A percentile compares a stretch with the other conserved stretches of the same genome.
Conservation (phyloP, 2,113 vertebrate species). For the Acrocephalus kingi region DNA sequence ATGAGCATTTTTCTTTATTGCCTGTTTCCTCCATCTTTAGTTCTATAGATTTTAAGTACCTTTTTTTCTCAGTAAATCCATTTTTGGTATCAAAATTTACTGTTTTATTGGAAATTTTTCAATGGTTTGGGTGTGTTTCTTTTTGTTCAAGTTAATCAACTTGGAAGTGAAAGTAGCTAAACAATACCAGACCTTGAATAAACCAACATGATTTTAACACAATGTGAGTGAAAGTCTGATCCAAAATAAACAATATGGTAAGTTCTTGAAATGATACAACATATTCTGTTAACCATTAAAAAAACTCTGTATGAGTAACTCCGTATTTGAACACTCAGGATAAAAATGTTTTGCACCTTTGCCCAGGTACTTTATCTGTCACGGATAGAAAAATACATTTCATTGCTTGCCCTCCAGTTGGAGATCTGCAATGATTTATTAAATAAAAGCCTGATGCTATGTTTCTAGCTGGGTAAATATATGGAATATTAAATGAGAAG, state of each 20-base stretch:
- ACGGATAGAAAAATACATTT: background rate
- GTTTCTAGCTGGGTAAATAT: background rate
- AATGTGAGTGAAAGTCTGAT: background rate
- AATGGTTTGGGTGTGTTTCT: constrained; percentile 20
- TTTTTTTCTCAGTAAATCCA: background rate
- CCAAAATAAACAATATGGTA: constrained; percentile 27
- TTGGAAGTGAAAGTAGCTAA: constrained; percentile 49
- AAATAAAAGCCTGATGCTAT: background rate
- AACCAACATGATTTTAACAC: constrained; percentile 25
- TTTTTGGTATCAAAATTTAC: background rate
- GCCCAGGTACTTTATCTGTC: background rate
- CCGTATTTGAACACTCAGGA: background rate
- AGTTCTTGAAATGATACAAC: background rate
- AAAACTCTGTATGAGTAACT: background rate
- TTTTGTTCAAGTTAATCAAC: constrained; percentile 35
- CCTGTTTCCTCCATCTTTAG: background rate
- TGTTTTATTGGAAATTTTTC: constrained; percentile 31
- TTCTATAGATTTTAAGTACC: background rate
- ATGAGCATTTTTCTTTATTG: background rate
- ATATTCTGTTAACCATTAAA: background rate
- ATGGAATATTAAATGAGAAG: background rate
- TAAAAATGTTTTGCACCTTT: background rate
- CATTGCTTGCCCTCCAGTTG: background rate
- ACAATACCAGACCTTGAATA: constrained; percentile 52
- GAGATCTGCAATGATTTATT: background rate